A percentile compares a stretch with the other conserved stretches of the same genome.
Evolutionary conservation across 2,113 vertebrate species (phyloP).

Genomic region (Notarius quadriscutis): DNA sequence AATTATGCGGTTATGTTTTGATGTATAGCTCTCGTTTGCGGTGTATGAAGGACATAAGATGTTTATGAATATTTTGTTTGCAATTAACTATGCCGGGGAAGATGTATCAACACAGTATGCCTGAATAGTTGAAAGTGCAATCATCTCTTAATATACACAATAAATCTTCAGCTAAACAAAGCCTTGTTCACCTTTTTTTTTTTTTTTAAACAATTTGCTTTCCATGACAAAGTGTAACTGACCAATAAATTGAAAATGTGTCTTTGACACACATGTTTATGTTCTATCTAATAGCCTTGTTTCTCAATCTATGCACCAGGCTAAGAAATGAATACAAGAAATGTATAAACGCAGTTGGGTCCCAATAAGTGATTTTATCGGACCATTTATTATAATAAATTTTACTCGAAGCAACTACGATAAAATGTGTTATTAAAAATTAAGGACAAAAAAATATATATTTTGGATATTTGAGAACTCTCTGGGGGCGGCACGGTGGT

Average conservation of each 20-base stretch:
- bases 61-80: slow-evolving; percentile 66
- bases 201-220: slow-evolving; percentile 20
- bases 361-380: neutral
- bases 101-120: slow-evolving; percentile 51
- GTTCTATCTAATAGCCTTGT: neutral
- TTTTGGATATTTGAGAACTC: neutral
- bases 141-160: slow-evolving; percentile 59
- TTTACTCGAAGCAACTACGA: neutral
- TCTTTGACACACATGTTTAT: neutral
- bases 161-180: slow-evolving; percentile 49
- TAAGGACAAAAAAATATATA: neutral
- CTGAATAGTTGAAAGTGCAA: slow-evolving; percentile 59
- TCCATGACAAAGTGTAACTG: slow-evolving; percentile 22
- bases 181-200: slow-evolving; percentile 31
- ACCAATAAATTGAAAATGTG: slow-evolving; percentile 8
- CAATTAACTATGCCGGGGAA: slow-evolving; percentile 62
- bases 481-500: no score
- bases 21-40: slow-evolving; percentile 61
- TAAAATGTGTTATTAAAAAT: neutral
- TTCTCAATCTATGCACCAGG: neutral
- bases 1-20: slow-evolving; percentile 62
- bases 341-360: neutral
- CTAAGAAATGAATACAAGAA: neutral
- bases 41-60: slow-evolving; percentile 56
- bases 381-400: neutral